phyloP scores from a whole-genome alignment of 2,113 vertebrate species.

The Sinocyclocheilus maitianheensis region DNA sequence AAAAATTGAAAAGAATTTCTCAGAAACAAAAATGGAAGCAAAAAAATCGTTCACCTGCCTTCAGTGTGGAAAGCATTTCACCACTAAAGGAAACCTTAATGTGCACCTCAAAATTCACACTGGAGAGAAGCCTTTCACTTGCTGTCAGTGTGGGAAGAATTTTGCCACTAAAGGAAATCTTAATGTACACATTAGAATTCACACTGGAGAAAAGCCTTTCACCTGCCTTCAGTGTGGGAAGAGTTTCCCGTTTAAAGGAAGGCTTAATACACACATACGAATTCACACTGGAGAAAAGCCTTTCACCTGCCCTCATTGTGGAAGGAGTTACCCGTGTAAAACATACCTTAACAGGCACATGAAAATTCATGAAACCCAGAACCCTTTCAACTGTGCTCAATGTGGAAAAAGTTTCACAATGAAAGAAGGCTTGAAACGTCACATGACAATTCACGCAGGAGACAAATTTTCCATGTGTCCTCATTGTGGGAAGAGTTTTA shows the following conservation, averaged over 20 bases:
- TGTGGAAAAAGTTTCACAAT: neutral
- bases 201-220: neutral
- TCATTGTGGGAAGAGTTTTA: neutral
- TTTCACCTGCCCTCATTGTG: neutral
- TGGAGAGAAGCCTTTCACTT: no score
- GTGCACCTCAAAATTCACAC: no score
- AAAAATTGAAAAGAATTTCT: neutral
- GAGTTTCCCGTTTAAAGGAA: neutral
- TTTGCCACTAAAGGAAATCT: no score
- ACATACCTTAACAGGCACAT: neutral
- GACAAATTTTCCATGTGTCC: neutral
- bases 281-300: conserved; percentile 14
- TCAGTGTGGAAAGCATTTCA: neutral
- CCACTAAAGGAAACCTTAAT: no score
- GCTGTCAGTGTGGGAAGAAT: no score
- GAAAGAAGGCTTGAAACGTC: neutral
- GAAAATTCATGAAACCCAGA: neutral
- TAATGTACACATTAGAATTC: neutral
- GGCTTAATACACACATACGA: neutral
- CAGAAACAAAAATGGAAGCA: no score
- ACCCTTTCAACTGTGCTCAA: neutral
- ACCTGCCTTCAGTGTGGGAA: neutral
- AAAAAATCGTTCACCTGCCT: neutral
- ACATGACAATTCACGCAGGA: neutral
- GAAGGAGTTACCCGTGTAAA: neutral